Percentiles rank a stretch among this genome's conserved stretches.
Evolutionary conservation across 2,888 invertebrate species (phyloP).

Genomic region (Lasioglossum pauxillum): DNA sequence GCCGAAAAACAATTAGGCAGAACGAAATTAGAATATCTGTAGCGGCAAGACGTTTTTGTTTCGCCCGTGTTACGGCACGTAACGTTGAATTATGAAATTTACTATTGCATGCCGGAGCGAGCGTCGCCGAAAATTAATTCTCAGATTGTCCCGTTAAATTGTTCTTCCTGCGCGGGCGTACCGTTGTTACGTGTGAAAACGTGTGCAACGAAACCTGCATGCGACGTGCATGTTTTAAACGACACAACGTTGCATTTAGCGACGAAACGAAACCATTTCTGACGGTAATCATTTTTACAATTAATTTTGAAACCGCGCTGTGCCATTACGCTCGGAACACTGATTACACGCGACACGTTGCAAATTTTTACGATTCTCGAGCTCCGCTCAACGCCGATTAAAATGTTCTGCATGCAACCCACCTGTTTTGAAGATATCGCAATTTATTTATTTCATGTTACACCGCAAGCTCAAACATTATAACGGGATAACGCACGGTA

Average conservation of each 20-base stretch:
- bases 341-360: not conserved
- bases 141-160: slow-evolving; percentile 22
- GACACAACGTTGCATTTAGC: not conserved
- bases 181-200: slow-evolving; percentile 23
- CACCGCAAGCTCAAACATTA: not conserved
- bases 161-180: not conserved
- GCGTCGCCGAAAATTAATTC: slow-evolving; percentile 30
- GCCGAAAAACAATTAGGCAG: slow-evolving; percentile 5
- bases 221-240: slow-evolving; percentile 22
- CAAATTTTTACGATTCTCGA: not conserved
- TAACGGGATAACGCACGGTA: not conserved
- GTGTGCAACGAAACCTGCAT: slow-evolving; percentile 8
- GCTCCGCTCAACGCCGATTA: not conserved
- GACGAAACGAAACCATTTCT: not conserved
- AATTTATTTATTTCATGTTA: not conserved
- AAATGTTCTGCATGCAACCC: not conserved
- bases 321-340: not conserved
- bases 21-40: slow-evolving; percentile 32
- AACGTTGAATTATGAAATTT: slow-evolving; percentile 19
- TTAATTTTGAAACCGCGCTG: not conserved
- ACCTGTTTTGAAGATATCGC: not conserved
- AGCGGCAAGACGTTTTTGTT: slow-evolving; percentile 16
- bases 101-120: not conserved
- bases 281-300: slow-evolving; percentile 10
- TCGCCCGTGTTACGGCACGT: not conserved